phyloP scores from a whole-genome alignment of 2,888 invertebrate genomes.

The Mystacides longicornis region DNA sequence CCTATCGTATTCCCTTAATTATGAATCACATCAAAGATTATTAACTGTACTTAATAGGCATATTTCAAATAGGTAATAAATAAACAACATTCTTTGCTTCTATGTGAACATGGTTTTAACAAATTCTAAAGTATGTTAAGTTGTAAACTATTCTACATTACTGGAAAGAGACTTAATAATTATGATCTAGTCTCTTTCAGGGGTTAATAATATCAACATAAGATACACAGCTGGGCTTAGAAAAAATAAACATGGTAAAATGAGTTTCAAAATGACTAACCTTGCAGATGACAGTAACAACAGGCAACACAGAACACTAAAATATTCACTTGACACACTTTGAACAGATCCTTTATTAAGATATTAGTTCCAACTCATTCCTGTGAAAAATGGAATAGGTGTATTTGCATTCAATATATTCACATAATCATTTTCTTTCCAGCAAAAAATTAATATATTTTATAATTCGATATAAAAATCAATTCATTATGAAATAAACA shows the following conservation, averaged over 20 bases:
- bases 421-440: slow-evolving; percentile 2
- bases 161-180: no score
- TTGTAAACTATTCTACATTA: no score
- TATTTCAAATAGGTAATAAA: no score
- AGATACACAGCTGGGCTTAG: background rate
- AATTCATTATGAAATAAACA: slow-evolving; percentile 6
- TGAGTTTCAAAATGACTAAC: slow-evolving; percentile 20
- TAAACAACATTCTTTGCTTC: no score
- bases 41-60: no score
- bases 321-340: slow-evolving; percentile 22
- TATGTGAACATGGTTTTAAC: no score
- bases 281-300: slow-evolving; percentile 24
- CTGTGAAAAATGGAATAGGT: slow-evolving; percentile 23
- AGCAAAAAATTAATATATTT: background rate
- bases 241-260: background rate
- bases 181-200: background rate
- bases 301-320: slow-evolving; percentile 24
- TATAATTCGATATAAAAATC: slow-evolving; percentile 8
- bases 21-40: no score
- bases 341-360: slow-evolving; percentile 17
- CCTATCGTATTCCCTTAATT: no score
- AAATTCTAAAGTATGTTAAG: no score
- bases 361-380: slow-evolving; percentile 21
- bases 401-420: slow-evolving; percentile 1
- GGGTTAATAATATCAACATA: background rate